Conservation (phyloP, 2,888 invertebrate genomes). For the Tigriopus californicus region DNA sequence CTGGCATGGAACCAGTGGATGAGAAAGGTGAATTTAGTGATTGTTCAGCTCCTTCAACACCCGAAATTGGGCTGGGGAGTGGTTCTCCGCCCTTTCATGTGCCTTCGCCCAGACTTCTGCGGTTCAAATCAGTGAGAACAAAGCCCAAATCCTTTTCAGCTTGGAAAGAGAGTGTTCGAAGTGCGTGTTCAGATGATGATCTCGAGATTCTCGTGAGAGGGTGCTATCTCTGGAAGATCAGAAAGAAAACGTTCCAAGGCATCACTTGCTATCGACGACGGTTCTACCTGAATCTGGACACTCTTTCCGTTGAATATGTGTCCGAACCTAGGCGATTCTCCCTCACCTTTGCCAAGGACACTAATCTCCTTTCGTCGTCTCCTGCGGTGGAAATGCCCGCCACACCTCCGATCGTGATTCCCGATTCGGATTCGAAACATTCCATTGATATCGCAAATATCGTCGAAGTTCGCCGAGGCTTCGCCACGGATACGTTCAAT, state of each 20-base stretch:
- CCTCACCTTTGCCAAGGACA: no score
- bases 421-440: neutral
- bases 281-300: neutral
- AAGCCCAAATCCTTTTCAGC: neutral
- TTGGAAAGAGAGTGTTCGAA: neutral
- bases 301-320: neutral
- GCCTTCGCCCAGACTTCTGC: neutral
- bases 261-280: neutral
- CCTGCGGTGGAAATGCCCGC: no score
- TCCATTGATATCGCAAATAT: slow-evolving; percentile 25
- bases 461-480: slow-evolving; percentile 27
- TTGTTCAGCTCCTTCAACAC: no score
- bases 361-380: no score
- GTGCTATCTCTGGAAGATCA: neutral
- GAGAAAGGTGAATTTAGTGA: no score
- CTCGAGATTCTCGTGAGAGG: neutral
- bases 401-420: no score
- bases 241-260: neutral
- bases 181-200: neutral
- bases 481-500: slow-evolving; percentile 29
- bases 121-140: neutral
- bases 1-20: no score
- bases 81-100: no score
- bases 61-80: no score
- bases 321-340: neutral